Base-by-base conservation (phyloP, 2,797 vertebrate genomes). In the Neosilurus mollespiculum region DNA sequence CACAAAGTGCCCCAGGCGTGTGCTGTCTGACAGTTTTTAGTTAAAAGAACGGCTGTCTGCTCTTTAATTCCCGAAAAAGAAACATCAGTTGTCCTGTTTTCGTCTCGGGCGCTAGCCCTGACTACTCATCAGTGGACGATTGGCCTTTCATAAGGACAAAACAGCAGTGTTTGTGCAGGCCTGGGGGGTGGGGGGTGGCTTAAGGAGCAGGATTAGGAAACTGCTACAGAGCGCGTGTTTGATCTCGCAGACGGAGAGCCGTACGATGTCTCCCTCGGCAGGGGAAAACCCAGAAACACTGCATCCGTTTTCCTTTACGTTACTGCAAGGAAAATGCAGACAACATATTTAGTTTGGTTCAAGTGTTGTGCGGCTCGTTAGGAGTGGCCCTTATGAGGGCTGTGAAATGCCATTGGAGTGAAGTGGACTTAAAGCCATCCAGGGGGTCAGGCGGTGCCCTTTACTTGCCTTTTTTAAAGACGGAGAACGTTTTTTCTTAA, bases 281-380 rank as follows among this genome's bases (percentile, higher is more conserved):
- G 61, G 53, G 53, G 59, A 24, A 53, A 43, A 34, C 24, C 37
- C 34, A 64, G 20, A 30, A 37, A 71, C 4, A 2, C 67, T 14
- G 59, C 76, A 82, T 85, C 80, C 75, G 80, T 18, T 85, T 82
- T 82, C 84, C 67, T 3, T 82, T 82, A 65, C 73, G 59, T 67
- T 26, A 65, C 56, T 6, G 64, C 20, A 54, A 56, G 79, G 83
- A 85, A 85, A 85, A 81, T 69, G 22, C 37, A 67, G 70, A n/a
- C 9, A 30, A 49, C 26, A 58, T 37, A 51, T 34, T 69, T 14
- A 4, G 75, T 51, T 24, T 0, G 7, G 9, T 77, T 58, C 7
- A 22, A 9, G 4, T 16, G 71, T 73, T 30, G 4, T 58, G 9
- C 3, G 5, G 1, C 30, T 12, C 9, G 9, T 16, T 14, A 26